A percentile compares a stretch with the other conserved stretches of the same genome.
phyloP scores from a whole-genome alignment of 30 jellyfish, hydroid and myxozoan genomes.

The Aurelia sp. region DNA sequence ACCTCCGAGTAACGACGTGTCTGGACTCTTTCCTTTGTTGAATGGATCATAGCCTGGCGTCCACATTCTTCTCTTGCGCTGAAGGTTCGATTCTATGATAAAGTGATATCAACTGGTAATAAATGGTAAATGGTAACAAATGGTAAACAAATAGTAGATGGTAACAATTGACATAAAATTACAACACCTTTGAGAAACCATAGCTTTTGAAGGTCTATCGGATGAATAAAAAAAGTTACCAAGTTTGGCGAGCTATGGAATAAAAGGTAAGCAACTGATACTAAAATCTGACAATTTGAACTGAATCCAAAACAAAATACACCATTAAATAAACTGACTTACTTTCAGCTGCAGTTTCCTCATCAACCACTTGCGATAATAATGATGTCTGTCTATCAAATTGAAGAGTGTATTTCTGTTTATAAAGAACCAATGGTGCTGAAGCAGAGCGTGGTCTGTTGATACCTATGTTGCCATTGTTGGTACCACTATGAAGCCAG shows the following conservation, averaged over 20 bases:
- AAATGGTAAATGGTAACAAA: too few species aligned
- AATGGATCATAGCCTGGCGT: conserved; percentile 56
- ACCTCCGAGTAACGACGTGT: conserved; percentile 27
- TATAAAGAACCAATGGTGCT: conserved; percentile 61
- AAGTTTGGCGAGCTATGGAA: too few species aligned
- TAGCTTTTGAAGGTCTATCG: too few species aligned
- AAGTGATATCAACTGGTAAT: too few species aligned
- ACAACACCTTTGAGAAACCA: too few species aligned
- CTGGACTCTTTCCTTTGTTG: conserved; percentile 25
- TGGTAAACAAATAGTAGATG: too few species aligned
- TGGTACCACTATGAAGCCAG: conserved; percentile 19
- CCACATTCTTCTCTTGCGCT: conserved; percentile 54
- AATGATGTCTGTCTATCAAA: conserved; percentile 54
- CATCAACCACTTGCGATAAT: background rate
- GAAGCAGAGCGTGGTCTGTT: conserved; percentile 73
- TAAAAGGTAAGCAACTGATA: too few species aligned
- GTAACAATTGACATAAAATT: too few species aligned
- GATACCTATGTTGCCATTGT: background rate
- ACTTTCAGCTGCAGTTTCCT: background rate
- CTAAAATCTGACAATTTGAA: too few species aligned
- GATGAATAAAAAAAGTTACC: too few species aligned
- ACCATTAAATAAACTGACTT: background rate
- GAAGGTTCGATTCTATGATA: background rate
- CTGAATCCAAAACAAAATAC: too few species aligned
- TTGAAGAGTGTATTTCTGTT: conserved; percentile 70